Base-by-base conservation (phyloP, 2,888 invertebrate genomes). In the Lochmaea capreae region DNA sequence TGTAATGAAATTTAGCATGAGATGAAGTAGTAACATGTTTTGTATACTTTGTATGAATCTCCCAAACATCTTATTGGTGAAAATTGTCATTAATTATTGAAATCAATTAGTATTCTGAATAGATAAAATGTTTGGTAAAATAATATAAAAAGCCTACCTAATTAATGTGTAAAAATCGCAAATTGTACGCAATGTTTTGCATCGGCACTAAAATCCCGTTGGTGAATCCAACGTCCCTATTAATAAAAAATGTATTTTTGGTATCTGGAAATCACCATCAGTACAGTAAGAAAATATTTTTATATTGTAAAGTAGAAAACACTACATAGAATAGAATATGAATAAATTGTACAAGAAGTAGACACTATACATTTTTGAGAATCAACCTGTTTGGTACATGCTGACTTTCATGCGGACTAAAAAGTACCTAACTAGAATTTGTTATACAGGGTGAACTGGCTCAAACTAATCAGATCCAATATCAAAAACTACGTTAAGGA, bases 161-260 rank as follows among this genome's bases (percentile, higher is more conserved):
- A 54, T 54, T 18, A 54, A 54, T 54, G 18, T 54, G 54, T 54
- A 54, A 54, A 18, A 54, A 54, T 54, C 49, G 12, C 49, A n/a
- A 49, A 49, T 49, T 49, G 49, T 49, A 5, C 12, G 11, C 49
- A 49, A 49, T 49, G 14, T 49, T 12, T 49, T 46, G 46, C 49
- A 49, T 49, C 54, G 54, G 54, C 54, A 54, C 54, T 54, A 18
- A 54, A 18, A 16, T 54, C 54, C 54, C 54, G 54, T 54, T 18
- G 16, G 54, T 54, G 54, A 18, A 54, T 54, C 54, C 54, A 54
- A 54, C 54, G 18, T 54, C 18, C 54, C 54, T 54, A 54, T 54
- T 54, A 54, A 54, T 54, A 54, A 54, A 54, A 54, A 54, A 54
- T 54, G 54, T 54, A 54, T 18, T 54, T 54, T 54, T 54, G 18